Evolutionary conservation across 2,888 invertebrate species (phyloP), one percentile per base, ranked within the genome.

Genomic region (Ophion ventricosus): DNA sequence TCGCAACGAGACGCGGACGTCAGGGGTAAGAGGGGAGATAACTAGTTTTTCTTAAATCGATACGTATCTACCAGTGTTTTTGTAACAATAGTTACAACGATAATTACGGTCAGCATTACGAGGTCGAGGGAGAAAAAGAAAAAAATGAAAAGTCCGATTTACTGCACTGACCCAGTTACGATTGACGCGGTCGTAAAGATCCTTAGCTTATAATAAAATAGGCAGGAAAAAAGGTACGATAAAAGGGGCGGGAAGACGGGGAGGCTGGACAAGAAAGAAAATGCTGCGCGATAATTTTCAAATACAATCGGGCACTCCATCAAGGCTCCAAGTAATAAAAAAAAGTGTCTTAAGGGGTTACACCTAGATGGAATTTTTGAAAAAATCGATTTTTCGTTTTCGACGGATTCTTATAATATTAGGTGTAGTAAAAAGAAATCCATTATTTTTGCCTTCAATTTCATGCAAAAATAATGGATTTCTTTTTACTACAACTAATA

Each of bases 121-220:
- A 74, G 64, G 25, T 59, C 17, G 20, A 17, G 26, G 8, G 20
- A 63, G 73, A 73, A 72, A 69, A 35, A 1, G 40, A 70, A 73
- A 73, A 73, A 70, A 78, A 26, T 43, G n/a, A 78, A 26, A 56
- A 40, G 14, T 61, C 70, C 78, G 78, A 84, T 79, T 84, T 84
- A 81, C 66, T 56, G 25, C 69, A n/a, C 10, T 78, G 81, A 81
- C 84, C 84, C 66, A 84, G 59, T 79, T 84, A 26, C 40, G 26
- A 49, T 66, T 78, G 49, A 78, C 77, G 72, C 11, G 26, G 64
- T 79, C 79, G 61, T 77, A 70, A 70, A 74, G 74, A 81, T 54
- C 74, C 61, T 70, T 73, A 64, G 69, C 78, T 26, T 59, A 57
- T 64, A 29, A 77, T 74, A 79, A 84, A 84, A 81, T 75, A 79